These are phyloP conservation scores for Zophobas morio DNA, from an alignment of 1,140 invertebrate genomes.

Conservation along the genomic window DNA sequence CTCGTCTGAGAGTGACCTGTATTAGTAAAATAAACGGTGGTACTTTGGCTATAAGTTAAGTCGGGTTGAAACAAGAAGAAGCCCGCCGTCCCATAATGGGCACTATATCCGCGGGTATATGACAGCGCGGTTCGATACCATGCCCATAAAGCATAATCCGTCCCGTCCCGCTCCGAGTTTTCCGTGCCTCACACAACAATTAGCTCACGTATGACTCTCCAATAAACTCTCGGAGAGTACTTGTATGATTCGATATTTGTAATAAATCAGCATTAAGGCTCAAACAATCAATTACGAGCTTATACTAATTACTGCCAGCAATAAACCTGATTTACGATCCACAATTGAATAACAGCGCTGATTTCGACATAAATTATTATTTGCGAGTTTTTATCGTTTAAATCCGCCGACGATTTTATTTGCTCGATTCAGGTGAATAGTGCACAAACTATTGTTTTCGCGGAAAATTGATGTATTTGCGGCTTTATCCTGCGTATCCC, in stretches of 20 bases:
- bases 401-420: constrained; percentile 55
- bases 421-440: constrained; percentile 38
- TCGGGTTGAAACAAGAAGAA: no score
- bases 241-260: constrained; percentile 51
- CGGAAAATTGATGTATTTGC: constrained; percentile 32
- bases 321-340: constrained; percentile 61
- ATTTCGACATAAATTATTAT: constrained; percentile 61
- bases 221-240: constrained; percentile 24
- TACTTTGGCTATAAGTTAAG: no score
- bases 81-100: no score
- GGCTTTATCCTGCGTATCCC: constrained; percentile 1
- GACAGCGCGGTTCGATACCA: no score
- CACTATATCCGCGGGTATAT: no score
- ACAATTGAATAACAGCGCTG: constrained; percentile 60
- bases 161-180: neutral
- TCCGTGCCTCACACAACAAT: constrained; percentile 1
- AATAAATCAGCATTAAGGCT: constrained; percentile 63
- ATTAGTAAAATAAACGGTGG: no score
- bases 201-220: constrained; percentile 26
- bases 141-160: no score
- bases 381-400: constrained; percentile 56
- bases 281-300: constrained; percentile 62
- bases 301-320: constrained; percentile 61
- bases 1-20: no score
- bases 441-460: constrained; percentile 36